Base-by-base conservation (phyloP, 2,113 vertebrate species). In the Condylura cristata region DNA sequence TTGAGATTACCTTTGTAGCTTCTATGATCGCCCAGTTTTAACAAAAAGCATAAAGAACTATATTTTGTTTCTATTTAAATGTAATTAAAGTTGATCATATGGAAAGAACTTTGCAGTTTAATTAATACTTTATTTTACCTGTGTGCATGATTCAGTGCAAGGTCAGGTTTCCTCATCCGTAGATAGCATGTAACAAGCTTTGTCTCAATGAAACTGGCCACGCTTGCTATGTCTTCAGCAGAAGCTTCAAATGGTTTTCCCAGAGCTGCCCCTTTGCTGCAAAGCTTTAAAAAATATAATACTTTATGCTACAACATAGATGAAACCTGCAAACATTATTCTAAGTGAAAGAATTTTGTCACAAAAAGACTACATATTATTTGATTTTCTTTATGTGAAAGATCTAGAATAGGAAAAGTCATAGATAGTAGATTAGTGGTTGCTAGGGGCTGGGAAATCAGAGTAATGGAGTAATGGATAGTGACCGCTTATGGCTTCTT, bases 111-210 rank as follows among this genome's bases (percentile, higher is more conserved):
- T 96, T 94, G 56, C 58, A 58, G 13, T 78, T 83, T 56, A 56
- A 96, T 76, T 86, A 86, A 79, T 70, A 68, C 94, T 86, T 95
- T 30, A 65, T 93, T 97, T 98, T 98, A 98, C 98, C 98, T 98
- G 96, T 98, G 97, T 8, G 98, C 98, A 81, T 98, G 98, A 97
- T 97, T 98, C 88, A 98, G 76, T 53, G 98, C 98, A 66, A 97
- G 95, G n/a, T 97, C 96, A 8, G 97, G 97, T 80, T 97, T 98
- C 75, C 86, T 97, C 97, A 98, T 97, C 56, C 97, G 97, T 60
- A 98, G 97, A 92, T 89, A 98, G 97, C 98, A 98, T n/a, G 56
- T 97, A 84, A 97, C 98, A 83, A 99, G 97, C 86, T 98, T 98
- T 74, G 97, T 97, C 97, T 99, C 98, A 86, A 98, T 98, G 94